Evolutionary conservation across 2,113 vertebrate genomes (phyloP), one percentile per base, ranked within the genome.

Genomic region (Xiphophorus hellerii): DNA sequence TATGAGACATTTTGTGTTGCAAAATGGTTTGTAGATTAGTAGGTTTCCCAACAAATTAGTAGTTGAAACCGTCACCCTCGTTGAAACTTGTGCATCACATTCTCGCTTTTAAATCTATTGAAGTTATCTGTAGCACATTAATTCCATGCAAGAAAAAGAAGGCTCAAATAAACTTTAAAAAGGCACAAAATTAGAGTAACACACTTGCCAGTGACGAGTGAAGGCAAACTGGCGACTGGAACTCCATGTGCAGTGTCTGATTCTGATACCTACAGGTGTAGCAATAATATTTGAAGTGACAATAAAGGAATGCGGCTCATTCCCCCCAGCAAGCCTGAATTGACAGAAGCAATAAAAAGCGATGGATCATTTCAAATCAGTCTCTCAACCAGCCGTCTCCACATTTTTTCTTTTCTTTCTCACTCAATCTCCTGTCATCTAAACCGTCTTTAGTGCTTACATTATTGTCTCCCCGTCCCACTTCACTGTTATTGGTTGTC

Each of bases 291-390:
- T 8, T 86, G 81, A 83, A 80, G 68, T 86, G 89, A 84, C 82
- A 81, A 73, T 39, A 64, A 73, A 76, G 54, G 66, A 77, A 48
- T 44, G 48, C 71, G 68, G 69, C 82, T 83, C 69, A 70, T 81
- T 85, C 75, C 84, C 35, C 30, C 70, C n/a, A 86, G 81, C 84
- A 77, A 77, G 39, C 73, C 71, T 74, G 84, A 77, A 88, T 76
- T 88, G 89, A 89, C 90, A 91, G 81, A 84, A 83, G 86, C 87
- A 91, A 90, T 90, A 91, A 89, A 89, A 88, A 78, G 74, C 76
- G 69, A 79, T 78, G 88, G 76, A 87, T 87, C 84, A 85, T 84
- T 87, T 87, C 63, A 85, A 74, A 89, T 87, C 81, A 67, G 66
- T 73, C 76, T 66, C 71, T 84, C 74, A 71, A 63, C 29, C 76